A percentile compares a stretch with the other conserved stretches of the same genome.
These are phyloP conservation scores for Ochropleura leucogaster DNA, from an alignment of 2,888 invertebrate species.

Conservation along the genomic window DNA sequence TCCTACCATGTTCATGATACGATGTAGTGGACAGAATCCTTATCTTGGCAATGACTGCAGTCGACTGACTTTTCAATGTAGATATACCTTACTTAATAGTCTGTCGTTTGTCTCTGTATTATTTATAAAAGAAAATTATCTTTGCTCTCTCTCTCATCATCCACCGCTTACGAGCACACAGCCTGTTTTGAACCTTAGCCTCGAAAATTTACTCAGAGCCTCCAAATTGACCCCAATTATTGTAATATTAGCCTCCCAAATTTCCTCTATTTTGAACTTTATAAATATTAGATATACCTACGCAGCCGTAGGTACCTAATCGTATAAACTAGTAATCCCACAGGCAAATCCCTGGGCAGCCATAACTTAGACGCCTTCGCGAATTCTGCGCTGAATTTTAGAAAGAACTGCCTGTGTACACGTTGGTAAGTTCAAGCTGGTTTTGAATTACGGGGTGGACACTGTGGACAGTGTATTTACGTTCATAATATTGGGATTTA, in stretches of 20 bases:
- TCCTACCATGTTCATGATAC: not conserved
- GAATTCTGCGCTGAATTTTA: slow-evolving; percentile 50
- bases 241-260: slow-evolving; percentile 33
- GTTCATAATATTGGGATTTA: slow-evolving; percentile 2
- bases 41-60: not conserved
- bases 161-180: not conserved
- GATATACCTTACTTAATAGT: not conserved
- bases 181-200: not conserved
- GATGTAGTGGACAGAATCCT: not conserved
- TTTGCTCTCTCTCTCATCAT: not conserved
- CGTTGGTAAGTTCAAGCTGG: slow-evolving; percentile 27
- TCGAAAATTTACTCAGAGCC: slow-evolving; percentile 17
- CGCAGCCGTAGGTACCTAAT: slow-evolving; percentile 44
- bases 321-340: slow-evolving; percentile 53
- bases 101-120: not conserved
- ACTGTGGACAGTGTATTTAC: slow-evolving; percentile 19
- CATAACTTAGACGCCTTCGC: slow-evolving; percentile 52
- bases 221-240: slow-evolving; percentile 51
- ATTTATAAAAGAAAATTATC: not conserved
- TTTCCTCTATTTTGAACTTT: slow-evolving; percentile 46
- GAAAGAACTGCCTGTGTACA: slow-evolving; percentile 46
- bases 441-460: slow-evolving; percentile 26
- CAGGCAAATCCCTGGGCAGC: slow-evolving; percentile 36
- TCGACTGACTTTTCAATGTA: not conserved
- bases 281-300: slow-evolving; percentile 55